Percentiles rank a stretch among this genome's conserved stretches.
These are phyloP conservation scores for Rutpela maculata DNA, from an alignment of 2,888 invertebrate species.

Conservation along the genomic window DNA sequence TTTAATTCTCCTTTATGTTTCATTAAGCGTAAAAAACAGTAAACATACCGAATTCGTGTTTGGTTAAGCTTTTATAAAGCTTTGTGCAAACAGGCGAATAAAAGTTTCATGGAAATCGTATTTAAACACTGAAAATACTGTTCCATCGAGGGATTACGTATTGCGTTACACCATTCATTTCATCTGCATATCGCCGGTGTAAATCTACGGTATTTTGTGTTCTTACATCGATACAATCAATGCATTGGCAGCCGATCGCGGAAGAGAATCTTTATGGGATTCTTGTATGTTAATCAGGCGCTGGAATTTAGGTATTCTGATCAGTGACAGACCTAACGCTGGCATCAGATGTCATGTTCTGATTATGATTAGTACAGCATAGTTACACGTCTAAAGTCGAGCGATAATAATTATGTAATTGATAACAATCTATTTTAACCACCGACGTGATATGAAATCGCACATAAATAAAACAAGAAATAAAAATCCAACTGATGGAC, in stretches of 20 bases:
- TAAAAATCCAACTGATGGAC: too few species aligned
- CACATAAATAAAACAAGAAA: too few species aligned
- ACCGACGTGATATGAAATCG: too few species aligned
- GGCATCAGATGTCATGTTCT: background rate
- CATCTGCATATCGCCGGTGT: background rate
- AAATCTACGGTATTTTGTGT: background rate
- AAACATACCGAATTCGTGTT: constrained; percentile 31
- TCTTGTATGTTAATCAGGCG: background rate
- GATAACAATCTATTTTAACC: too few species aligned
- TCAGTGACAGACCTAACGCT: background rate
- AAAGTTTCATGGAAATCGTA: constrained; percentile 27
- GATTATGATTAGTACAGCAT: too few species aligned
- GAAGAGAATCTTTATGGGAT: background rate
- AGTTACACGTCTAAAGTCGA: too few species aligned
- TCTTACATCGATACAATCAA: constrained; percentile 2
- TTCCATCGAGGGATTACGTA: background rate
- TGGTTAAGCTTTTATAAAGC: constrained; percentile 40
- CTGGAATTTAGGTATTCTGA: background rate
- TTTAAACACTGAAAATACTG: constrained; percentile 28
- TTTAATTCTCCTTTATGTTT: constrained; percentile 44
- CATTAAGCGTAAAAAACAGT: constrained; percentile 43
- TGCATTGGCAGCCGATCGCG: background rate
- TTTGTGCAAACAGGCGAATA: constrained; percentile 33
- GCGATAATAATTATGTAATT: too few species aligned
- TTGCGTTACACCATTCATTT: background rate